Conservation (phyloP, 2,797 vertebrate genomes). For the Babyrousa celebensis region DNA sequence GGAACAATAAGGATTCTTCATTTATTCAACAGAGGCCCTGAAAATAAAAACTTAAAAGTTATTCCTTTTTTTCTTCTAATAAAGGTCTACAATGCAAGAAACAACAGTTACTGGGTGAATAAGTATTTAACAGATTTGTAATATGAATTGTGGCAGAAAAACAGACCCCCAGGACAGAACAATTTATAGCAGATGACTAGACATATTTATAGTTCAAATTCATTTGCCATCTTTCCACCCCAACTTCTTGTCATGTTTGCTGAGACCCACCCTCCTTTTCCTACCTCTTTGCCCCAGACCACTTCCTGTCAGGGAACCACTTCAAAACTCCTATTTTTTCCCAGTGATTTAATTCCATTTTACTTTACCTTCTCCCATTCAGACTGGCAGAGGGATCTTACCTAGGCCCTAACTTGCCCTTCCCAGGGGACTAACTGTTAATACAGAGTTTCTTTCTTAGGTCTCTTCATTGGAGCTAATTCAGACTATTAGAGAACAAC, state of each 20-base stretch:
- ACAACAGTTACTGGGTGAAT: neutral
- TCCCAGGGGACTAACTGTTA: neutral
- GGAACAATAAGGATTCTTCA: conserved; percentile 95
- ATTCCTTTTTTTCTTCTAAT: neutral
- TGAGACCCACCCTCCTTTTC: neutral
- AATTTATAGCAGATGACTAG: neutral
- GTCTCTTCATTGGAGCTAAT: neutral
- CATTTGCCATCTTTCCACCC: neutral
- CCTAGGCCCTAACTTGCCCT: neutral
- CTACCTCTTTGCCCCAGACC: neutral
- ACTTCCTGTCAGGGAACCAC: neutral
- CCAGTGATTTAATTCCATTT: neutral
- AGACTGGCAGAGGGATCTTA: neutral
- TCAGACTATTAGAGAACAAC: neutral
- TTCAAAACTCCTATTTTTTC: conserved; percentile 28
- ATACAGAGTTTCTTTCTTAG: neutral
- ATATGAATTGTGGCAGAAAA: conserved; percentile 3
- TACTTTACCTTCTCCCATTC: neutral
- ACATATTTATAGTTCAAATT: neutral
- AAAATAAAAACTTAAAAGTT: conserved; percentile 24
- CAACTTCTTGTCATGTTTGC: neutral
- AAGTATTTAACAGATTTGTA: neutral
- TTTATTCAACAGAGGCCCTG: conserved; percentile 96
- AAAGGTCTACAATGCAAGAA: neutral
- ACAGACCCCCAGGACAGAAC: neutral